phyloP scores from a whole-genome alignment of 1,140 invertebrate genomes.

The Bicyclus anynana region DNA sequence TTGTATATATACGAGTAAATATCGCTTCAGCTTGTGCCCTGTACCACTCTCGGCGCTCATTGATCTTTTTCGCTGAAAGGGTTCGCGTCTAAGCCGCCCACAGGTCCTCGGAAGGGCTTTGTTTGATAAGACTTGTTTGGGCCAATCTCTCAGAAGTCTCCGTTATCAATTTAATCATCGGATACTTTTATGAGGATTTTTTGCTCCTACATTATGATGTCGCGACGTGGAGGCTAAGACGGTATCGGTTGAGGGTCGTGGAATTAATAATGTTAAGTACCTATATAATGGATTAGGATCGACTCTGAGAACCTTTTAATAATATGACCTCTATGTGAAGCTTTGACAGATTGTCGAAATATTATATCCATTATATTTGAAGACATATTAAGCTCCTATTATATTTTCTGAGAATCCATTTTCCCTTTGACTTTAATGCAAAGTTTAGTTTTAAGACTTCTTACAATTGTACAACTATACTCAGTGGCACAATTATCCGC shows the following conservation, averaged over 20 bases:
- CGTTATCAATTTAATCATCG: conserved; percentile 66
- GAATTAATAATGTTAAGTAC: conserved; percentile 6
- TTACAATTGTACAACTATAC: no score
- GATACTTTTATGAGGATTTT: conserved; percentile 46
- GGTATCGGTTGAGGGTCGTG: neutral
- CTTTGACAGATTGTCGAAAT: neutral
- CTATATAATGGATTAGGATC: neutral
- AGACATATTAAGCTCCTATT: neutral
- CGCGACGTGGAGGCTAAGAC: neutral
- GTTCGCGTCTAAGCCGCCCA: conserved; percentile 50
- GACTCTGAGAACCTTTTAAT: neutral
- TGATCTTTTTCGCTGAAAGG: conserved; percentile 55
- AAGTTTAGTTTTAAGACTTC: no score
- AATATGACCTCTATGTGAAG: neutral
- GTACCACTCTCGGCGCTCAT: conserved; percentile 19
- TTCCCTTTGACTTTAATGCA: no score
- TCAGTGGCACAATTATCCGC: no score
- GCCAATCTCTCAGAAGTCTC: conserved; percentile 53
- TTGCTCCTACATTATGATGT: conserved; percentile 25
- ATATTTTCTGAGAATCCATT: neutral
- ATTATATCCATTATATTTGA: neutral
- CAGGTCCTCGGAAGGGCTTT: conserved; percentile 47
- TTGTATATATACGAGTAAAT: neutral
- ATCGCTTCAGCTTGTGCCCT: conserved; percentile 23
- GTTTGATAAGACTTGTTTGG: conserved; percentile 60